Conservation (phyloP, 2,888 invertebrate genomes). For the Formica aserva region DNA sequence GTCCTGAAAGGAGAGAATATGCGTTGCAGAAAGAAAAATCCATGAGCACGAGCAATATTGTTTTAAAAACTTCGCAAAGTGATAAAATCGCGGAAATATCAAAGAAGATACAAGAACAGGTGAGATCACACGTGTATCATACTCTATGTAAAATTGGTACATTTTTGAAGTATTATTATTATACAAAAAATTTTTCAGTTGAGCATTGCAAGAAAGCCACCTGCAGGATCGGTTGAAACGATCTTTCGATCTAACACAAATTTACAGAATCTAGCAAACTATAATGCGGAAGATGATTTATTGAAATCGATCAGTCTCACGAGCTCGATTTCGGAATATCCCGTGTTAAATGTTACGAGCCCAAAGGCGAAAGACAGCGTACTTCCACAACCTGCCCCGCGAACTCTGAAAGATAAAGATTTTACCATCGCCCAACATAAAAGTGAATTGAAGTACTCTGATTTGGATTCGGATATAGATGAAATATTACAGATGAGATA, state of each 20-base stretch:
- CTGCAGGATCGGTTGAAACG: slow-evolving; percentile 82
- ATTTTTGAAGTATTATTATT: slow-evolving; percentile 6
- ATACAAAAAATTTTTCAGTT: slow-evolving; percentile 71
- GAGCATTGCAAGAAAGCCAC: slow-evolving; percentile 79
- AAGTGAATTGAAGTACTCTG: slow-evolving; percentile 70
- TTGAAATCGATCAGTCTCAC: slow-evolving; percentile 55
- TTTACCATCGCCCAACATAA: slow-evolving; percentile 29
- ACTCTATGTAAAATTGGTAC: slow-evolving; percentile 19
- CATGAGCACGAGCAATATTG: slow-evolving; percentile 79
- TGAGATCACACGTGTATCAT: slow-evolving; percentile 71
- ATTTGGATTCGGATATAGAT: slow-evolving; percentile 81
- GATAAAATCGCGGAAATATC: slow-evolving; percentile 88
- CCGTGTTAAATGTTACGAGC: slow-evolving; percentile 40
- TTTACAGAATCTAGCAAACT: slow-evolving; percentile 47
- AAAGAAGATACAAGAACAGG: slow-evolving; percentile 87
- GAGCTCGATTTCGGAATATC: slow-evolving; percentile 63
- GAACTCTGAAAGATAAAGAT: slow-evolving; percentile 66
- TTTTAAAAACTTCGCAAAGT: slow-evolving; percentile 86
- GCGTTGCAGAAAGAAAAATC: slow-evolving; percentile 70
- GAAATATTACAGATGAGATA: slow-evolving; percentile 79
- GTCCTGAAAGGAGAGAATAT: slow-evolving; percentile 85
- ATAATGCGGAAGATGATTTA: slow-evolving; percentile 48
- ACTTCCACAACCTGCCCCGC: slow-evolving; percentile 76
- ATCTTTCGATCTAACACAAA: slow-evolving; percentile 77
- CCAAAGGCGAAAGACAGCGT: slow-evolving; percentile 39